Percentiles rank a stretch among this genome's conserved stretches.
Evolutionary conservation across 2,888 invertebrate species (phyloP).

Genomic region (Drosophila histrio): DNA sequence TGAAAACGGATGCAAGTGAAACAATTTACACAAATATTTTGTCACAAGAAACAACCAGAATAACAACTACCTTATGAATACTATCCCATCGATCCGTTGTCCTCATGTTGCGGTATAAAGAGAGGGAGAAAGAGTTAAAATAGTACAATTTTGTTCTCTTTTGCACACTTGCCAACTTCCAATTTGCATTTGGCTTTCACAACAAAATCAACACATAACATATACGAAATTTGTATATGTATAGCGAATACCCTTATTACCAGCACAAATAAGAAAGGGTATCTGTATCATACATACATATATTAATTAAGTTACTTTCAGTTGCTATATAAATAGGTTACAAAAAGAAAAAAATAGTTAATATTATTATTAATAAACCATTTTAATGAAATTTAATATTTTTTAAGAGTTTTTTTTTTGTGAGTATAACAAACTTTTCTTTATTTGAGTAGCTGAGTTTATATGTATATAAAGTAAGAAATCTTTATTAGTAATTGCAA

Average conservation of each 20-base stretch:
- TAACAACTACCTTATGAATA: neutral
- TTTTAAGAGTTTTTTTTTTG: no score
- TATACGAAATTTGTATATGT: slow-evolving; percentile 17
- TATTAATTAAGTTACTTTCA: neutral
- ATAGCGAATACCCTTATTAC: slow-evolving; percentile 24
- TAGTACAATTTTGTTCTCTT: slow-evolving; percentile 33
- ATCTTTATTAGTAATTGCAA: no score
- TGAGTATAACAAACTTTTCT: no score
- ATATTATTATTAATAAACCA: no score
- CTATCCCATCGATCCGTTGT: slow-evolving; percentile 29
- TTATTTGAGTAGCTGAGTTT: no score
- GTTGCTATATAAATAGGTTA: no score
- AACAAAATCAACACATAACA: slow-evolving; percentile 41
- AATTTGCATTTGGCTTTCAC: slow-evolving; percentile 67
- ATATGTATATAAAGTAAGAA: no score
- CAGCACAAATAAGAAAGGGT: neutral
- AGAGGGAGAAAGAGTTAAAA: neutral
- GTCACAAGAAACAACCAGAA: slow-evolving; percentile 17
- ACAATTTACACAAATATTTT: slow-evolving; percentile 46
- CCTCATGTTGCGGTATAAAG: neutral
- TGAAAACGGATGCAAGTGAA: slow-evolving; percentile 11
- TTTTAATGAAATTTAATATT: no score
- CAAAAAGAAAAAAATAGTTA: no score
- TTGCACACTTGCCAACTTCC: slow-evolving; percentile 73
- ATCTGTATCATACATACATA: neutral